Percentiles rank a stretch among this genome's conserved stretches.
Conservation (phyloP, 2,797 vertebrate species). For the Apodemus agrarius region DNA sequence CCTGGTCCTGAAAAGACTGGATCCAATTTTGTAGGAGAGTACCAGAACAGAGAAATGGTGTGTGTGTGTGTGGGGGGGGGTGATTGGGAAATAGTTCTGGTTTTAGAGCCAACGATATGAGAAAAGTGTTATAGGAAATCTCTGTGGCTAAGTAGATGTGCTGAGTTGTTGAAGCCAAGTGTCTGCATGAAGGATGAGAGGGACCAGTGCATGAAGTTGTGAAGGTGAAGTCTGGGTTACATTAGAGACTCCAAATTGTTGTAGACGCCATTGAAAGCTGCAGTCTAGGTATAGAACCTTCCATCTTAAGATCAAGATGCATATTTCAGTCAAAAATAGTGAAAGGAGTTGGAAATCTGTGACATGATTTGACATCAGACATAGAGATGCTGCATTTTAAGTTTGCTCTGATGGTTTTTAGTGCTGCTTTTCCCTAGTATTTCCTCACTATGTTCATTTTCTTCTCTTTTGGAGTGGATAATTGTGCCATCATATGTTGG, state of each 20-base stretch:
- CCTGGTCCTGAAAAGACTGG: no score
- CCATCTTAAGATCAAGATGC: no score
- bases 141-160: not conserved
- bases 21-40: no score
- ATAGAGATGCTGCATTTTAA: no score
- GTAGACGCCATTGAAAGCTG: not conserved
- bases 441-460: not conserved
- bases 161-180: not conserved
- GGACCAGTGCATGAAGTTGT: not conserved
- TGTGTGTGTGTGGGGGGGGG: no score
- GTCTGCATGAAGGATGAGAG: not conserved
- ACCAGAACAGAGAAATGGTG: no score
- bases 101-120: not conserved
- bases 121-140: not conserved
- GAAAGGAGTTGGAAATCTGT: not conserved
- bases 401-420: not conserved
- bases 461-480: not conserved
- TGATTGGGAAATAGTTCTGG: no score
- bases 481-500: not conserved
- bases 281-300: not conserved
- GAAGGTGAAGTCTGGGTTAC: not conserved
- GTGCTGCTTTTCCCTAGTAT: not conserved
- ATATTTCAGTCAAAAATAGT: not conserved
- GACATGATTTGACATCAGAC: not conserved
- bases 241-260: not conserved